Base-by-base conservation (phyloP, 2,888 invertebrate species). In the Ametastegia equiseti region DNA sequence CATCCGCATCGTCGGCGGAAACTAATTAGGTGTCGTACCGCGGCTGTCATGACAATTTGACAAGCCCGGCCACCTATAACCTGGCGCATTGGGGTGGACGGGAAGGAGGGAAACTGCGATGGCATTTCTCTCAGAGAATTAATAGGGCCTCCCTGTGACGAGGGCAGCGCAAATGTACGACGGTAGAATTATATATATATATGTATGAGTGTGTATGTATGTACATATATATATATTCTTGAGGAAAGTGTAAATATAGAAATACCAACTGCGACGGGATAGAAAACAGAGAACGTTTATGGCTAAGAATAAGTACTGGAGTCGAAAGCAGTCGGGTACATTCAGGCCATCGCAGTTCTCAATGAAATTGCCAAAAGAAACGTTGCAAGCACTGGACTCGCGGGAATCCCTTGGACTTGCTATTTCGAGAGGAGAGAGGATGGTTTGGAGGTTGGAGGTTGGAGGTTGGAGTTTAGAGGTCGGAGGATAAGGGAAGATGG, bases 71-170 rank as follows among this genome's bases (percentile, higher is more conserved):
- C 50, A 36, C 75, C 36, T 50, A 75, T 75, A 54, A 33, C 75
- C 45, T 71, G n/a, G n/a, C n/a, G n/a, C 19, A 50, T 13, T 11
- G 50, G 39, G 60, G 63, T 60, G 60, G 39, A 82, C 42, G 83
- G 83, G 85, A n/a, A n/a, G n/a, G n/a, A n/a, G n/a, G n/a, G n/a
- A n/a, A n/a, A n/a, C n/a, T n/a, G 78, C 84, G 81, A 81, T 69
- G 82, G 82, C 80, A 81, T 82, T 83, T 82, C 75, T 84, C 75
- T 71, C 81, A 65, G 50, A 82, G 83, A 86, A 86, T 86, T 86
- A 84, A 85, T 81, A 81, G 42, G 60, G 33, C 30, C 71, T 36
- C 73, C n/a, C 23, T 9, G 65, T 39, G 65, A 67, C 36, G 65
- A n/a, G 33, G 39, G 19, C 13, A 36, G 65, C 30, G 60, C 36